Evolutionary conservation across 2,113 vertebrate genomes (phyloP).

Genomic region (Cephalopholis sonnerati): DNA sequence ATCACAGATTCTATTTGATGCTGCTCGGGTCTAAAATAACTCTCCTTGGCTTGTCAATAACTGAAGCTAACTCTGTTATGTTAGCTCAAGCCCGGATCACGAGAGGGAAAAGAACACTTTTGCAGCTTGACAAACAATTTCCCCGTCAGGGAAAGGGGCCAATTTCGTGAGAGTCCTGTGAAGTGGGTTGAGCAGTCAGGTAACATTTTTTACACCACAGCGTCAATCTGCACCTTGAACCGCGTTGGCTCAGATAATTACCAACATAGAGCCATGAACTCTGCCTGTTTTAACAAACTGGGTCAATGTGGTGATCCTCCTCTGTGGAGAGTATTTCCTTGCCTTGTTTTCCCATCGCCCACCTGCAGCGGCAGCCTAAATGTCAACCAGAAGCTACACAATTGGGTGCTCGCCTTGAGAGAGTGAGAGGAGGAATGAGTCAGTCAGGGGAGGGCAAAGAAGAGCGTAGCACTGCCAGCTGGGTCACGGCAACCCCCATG

Average conservation of each 20-base stretch:
- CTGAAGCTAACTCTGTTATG: conserved; percentile 74
- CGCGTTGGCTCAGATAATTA: conserved; percentile 10
- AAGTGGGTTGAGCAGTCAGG: conserved; percentile 40
- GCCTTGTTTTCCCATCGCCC: conserved; percentile 42
- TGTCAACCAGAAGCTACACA: conserved; percentile 67
- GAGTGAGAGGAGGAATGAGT: conserved; percentile 60
- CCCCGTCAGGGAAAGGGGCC: conserved; percentile 39
- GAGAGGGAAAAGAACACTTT: conserved; percentile 58
- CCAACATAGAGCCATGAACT: conserved; percentile 10
- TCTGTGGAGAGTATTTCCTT: conserved; percentile 11
- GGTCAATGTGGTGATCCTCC: conserved; percentile 20
- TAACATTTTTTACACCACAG: conserved; percentile 11
- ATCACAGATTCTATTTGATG: conserved; percentile 86
- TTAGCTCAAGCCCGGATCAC: conserved; percentile 66
- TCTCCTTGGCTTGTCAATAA: conserved; percentile 78
- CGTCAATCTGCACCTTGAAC: conserved; percentile 30
- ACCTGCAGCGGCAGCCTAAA: conserved; percentile 59
- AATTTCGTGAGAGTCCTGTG: conserved; percentile 38
- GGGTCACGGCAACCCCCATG: conserved; percentile 76
- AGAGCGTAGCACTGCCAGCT: conserved; percentile 68
- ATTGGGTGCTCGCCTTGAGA: conserved; percentile 28
- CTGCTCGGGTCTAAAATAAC: conserved; percentile 75
- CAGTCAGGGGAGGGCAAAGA: conserved; percentile 49
- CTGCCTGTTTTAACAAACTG: conserved; percentile 7
- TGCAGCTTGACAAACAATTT: conserved; percentile 65